Conservation (phyloP, 2,113 vertebrate species). For the Pseudorhombus dupliciocellatus region DNA sequence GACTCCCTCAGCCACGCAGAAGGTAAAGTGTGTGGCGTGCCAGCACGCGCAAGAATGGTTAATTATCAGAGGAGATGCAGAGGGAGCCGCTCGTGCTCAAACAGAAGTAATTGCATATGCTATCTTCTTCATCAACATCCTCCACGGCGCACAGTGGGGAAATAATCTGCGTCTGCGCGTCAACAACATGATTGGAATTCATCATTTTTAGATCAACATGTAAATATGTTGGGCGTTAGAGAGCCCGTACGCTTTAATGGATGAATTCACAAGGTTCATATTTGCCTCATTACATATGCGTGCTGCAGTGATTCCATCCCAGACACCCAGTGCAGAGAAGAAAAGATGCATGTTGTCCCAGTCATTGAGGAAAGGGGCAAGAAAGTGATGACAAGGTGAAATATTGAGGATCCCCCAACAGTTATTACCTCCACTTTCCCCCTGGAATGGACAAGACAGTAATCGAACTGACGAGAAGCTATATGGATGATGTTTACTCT, state of each 20-base stretch:
- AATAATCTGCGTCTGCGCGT: conserved; percentile 48
- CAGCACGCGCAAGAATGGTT: conserved; percentile 27
- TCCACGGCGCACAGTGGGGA: conserved; percentile 31
- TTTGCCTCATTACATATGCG: conserved; percentile 5
- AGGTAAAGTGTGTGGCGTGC: conserved; percentile 18
- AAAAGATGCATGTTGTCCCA: not conserved
- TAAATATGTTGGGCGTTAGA: not conserved
- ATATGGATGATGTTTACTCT: conserved; percentile 53
- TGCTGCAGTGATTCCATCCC: conserved; percentile 11
- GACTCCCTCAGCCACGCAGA: not conserved
- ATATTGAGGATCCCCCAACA: conserved; percentile 61
- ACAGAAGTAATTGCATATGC: conserved; percentile 63
- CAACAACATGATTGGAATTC: conserved; percentile 50
- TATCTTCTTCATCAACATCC: conserved; percentile 40
- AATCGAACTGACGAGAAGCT: conserved; percentile 69
- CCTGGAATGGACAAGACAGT: conserved; percentile 44
- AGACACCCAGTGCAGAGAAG: conserved; percentile 1
- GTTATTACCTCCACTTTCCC: conserved; percentile 55
- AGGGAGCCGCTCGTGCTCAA: conserved; percentile 64
- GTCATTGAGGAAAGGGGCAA: conserved; percentile 26
- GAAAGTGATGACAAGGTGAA: conserved; percentile 64
- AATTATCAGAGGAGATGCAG: conserved; percentile 70
- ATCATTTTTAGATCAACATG: conserved; percentile 42
- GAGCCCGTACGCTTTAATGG: conserved; percentile 5
- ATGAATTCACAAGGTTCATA: not conserved